Percentiles rank a stretch among this genome's conserved stretches.
Conservation (phyloP, 2,888 invertebrate genomes). For the Athrips mouffetella region DNA sequence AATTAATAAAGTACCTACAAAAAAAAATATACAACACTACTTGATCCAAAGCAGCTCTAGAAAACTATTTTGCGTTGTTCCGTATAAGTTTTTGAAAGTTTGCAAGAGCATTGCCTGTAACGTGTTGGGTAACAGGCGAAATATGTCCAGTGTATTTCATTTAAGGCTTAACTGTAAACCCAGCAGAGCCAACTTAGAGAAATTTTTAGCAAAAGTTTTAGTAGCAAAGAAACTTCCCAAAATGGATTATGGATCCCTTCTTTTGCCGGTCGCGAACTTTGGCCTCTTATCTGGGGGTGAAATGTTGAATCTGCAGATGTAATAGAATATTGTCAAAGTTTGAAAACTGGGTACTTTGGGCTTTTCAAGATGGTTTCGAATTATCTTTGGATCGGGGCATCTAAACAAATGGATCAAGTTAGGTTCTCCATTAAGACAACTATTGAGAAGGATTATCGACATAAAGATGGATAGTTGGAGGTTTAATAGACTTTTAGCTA, state of each 20-base stretch:
- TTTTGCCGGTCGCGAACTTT: slow-evolving; percentile 12
- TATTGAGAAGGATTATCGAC: no score
- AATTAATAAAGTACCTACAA: neutral
- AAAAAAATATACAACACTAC: neutral
- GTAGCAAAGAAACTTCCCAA: neutral
- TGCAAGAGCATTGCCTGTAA: slow-evolving; percentile 10
- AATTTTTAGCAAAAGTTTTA: slow-evolving; percentile 9
- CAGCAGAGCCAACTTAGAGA: neutral
- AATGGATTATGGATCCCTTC: slow-evolving; percentile 13
- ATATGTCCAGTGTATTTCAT: slow-evolving; percentile 20
- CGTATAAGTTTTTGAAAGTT: slow-evolving; percentile 15
- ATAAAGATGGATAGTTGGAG: no score
- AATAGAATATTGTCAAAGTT: slow-evolving; percentile 13
- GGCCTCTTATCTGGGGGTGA: slow-evolving; percentile 6
- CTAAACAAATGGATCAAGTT: neutral
- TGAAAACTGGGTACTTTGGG: neutral
- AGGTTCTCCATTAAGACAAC: no score
- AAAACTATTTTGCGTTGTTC: slow-evolving; percentile 18
- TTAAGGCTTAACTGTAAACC: slow-evolving; percentile 16
- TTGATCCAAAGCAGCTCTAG: slow-evolving; percentile 14
- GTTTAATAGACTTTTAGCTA: no score
- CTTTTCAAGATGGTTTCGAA: slow-evolving; percentile 9
- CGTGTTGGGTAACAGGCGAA: slow-evolving; percentile 8
- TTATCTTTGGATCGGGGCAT: neutral
- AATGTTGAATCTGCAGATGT: slow-evolving; percentile 8